Conservation (phyloP, 1,140 invertebrate species). For the Latrodectus geometricus region DNA sequence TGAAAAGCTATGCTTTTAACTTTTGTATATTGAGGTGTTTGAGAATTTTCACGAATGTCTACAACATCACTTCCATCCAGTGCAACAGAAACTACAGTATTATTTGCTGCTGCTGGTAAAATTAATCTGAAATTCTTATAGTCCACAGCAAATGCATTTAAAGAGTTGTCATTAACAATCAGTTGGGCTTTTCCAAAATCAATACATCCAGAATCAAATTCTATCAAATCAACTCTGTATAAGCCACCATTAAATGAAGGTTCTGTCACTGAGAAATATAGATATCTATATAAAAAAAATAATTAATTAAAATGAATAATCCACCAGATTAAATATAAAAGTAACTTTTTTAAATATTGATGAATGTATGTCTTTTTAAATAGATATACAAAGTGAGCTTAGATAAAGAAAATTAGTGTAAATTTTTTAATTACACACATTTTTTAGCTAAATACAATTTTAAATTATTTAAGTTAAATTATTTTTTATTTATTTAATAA, state of each 20-base stretch:
- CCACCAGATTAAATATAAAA: too few relatives aligned
- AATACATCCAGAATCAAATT: constrained; percentile 69
- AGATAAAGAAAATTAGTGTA: too few relatives aligned
- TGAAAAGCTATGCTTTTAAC: constrained; percentile 81
- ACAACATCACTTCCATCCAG: constrained; percentile 82
- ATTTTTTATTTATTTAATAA: too few relatives aligned
- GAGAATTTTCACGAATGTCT: constrained; percentile 80
- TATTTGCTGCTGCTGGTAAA: constrained; percentile 77
- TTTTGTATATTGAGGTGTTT: constrained; percentile 81
- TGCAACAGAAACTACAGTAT: constrained; percentile 83
- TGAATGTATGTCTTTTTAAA: too few relatives aligned
- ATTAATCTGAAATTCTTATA: constrained; percentile 84
- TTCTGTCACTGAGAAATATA: constrained; percentile 79
- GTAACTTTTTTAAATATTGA: too few relatives aligned
- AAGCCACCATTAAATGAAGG: constrained; percentile 75
- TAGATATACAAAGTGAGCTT: too few relatives aligned
- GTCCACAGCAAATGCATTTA: constrained; percentile 83
- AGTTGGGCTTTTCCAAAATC: constrained; percentile 21
- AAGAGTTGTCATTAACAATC: constrained; percentile 65
- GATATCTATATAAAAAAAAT: constrained; percentile 73
- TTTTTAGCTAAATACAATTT: too few relatives aligned
- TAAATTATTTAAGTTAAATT: too few relatives aligned
- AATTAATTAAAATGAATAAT: neutral
- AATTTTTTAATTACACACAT: too few relatives aligned
- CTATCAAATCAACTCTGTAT: constrained; percentile 81